These are phyloP conservation scores for Sebastes variabilis DNA, from an alignment of 2,797 vertebrate genomes.

Conservation along the genomic window DNA sequence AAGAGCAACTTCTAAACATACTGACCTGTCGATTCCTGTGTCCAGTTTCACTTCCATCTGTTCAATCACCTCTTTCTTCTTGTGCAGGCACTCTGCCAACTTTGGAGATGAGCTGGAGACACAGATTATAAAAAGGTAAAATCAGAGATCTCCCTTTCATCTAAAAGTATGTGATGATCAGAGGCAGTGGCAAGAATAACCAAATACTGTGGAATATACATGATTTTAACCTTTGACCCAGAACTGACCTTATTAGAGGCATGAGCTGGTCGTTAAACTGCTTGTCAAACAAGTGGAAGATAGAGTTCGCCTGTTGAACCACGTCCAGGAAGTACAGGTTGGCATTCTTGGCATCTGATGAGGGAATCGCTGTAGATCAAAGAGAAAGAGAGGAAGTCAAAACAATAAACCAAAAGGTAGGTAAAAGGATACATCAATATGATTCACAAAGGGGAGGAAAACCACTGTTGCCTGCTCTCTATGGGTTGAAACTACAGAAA, in stretches of 20 bases:
- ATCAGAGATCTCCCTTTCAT: background rate
- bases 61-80: conserved; percentile 99
- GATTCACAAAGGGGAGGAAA: conserved; percentile 13
- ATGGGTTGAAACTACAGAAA: background rate
- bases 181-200: background rate
- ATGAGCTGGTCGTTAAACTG: conserved; percentile 99
- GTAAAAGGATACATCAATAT: conserved; percentile 18
- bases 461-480: background rate
- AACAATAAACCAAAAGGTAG: background rate
- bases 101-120: conserved; percentile 93
- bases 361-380: conserved; percentile 90
- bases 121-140: conserved; percentile 5
- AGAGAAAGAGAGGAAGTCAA: conserved; percentile 25
- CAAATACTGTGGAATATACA: background rate
- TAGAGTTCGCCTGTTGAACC: conserved; percentile 99
- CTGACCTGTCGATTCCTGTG: conserved; percentile 96
- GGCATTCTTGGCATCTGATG: conserved; percentile 95
- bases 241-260: conserved; percentile 95
- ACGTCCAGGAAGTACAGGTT: conserved; percentile 99
- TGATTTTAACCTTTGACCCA: background rate
- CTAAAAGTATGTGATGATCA: background rate
- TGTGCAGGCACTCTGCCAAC: conserved; percentile 97
- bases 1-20: conserved; percentile 18
- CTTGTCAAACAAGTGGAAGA: conserved; percentile 99
- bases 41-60: conserved; percentile 99